A percentile compares a stretch with the other conserved stretches of the same genome.
phyloP scores from a whole-genome alignment of 2,113 vertebrate genomes.

The Connochaetes taurinus region DNA sequence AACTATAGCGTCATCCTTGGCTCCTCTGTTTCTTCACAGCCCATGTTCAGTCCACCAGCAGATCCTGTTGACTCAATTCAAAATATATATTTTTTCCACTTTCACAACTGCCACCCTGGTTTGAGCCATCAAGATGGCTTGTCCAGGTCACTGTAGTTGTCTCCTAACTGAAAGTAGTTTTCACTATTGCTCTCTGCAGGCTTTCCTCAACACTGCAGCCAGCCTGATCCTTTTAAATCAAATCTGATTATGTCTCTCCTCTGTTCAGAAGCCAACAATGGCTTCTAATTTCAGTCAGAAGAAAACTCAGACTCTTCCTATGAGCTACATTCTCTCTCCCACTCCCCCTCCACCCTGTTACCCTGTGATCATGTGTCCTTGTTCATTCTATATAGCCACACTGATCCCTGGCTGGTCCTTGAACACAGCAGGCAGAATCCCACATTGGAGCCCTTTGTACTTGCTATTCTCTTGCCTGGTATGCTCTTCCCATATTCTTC shows the following conservation, averaged over 20 bases:
- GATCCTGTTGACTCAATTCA: not conserved
- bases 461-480: not conserved
- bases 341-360: not conserved
- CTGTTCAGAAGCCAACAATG: not conserved
- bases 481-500: not conserved
- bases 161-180: not conserved
- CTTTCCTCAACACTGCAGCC: not conserved
- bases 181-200: not conserved
- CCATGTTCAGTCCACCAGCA: not conserved
- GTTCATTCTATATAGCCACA: not conserved
- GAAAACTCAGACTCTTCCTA: not conserved
- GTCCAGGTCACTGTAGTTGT: not conserved
- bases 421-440: not conserved
- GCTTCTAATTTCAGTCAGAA: not conserved
- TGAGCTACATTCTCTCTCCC: not conserved
- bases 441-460: not conserved
- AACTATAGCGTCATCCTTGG: not conserved
- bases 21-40: not conserved
- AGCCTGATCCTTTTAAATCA: not conserved
- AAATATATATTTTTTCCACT: not conserved
- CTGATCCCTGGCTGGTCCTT: not conserved
- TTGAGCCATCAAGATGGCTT: not conserved
- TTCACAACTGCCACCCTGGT: not conserved
- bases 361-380: not conserved
- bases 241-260: not conserved